Evolutionary conservation across 2,797 vertebrate genomes (phyloP), one percentile per base, ranked within the genome.

Genomic region (Chanos chanos): DNA sequence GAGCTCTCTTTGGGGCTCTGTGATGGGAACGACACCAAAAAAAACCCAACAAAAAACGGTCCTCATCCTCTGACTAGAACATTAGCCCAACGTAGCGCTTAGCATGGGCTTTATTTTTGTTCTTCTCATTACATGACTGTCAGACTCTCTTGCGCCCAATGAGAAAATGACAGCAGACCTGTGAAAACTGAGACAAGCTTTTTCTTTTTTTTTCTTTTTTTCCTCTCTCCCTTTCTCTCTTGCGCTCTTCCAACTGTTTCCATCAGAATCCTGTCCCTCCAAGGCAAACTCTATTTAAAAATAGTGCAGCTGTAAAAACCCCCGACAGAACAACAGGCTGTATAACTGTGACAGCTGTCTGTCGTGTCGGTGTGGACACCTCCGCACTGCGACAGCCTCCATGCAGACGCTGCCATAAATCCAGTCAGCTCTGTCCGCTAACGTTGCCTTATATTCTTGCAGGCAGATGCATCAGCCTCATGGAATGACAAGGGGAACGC

Each of bases 341-440:
- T 43, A 44, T 36, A 39, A 34, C 25, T 47, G 13, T 61, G 72
- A 73, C 67, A 71, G 70, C 68, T 70, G 61, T 75, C 70, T 61
- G 47, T 77, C 70, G 57, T 36, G 57, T 62, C 27, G 61, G 49
- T 16, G 10, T 1, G 9, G 51, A 69, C 51, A 70, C 61, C 58
- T 67, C 30, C 16, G 19, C 30, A 19, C 5, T 28, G 12, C 12
- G 1, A 41, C 19, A 43, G n/a, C 27, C 47, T 40, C 36, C 15
- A n/a, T 30, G 12, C 36, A 31, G 7, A 49, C 5, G 0, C 43
- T 41, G 45, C 27, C 28, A 16, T 30, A 50, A 36, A 18, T 34
- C 45, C 44, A 28, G 36, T 48, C 34, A 58, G 39, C 16, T 45
- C 9, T 4, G 30, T n/a, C 15, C 12, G 12, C 27, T 50, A n/a